Evolutionary conservation across 2,113 vertebrate species (phyloP), one percentile per base, ranked within the genome.

Genomic region (Raphicerus campestris): DNA sequence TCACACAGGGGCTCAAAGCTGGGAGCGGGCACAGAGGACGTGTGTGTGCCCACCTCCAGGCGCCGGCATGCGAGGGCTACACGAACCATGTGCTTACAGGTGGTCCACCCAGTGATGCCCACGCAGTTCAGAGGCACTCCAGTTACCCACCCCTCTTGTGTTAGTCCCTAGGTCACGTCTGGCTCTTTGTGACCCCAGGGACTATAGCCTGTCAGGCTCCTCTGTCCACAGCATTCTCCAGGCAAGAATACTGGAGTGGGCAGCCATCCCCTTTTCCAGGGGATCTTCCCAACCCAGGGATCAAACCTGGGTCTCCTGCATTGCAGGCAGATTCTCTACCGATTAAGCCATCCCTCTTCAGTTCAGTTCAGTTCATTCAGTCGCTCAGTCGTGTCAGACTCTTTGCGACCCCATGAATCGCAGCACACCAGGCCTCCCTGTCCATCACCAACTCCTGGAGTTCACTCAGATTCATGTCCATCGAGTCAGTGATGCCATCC

Each of bases 21-120:
- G 61, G 7, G 2, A 32, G 9, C 7, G 4, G 30, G 8, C 5
- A 70, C 35, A 78, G 60, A 83, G 58, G 47, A 2, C 2, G 0
- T 32, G 78, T 32, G 78, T 7, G 49, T 11, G 49, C 47, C 47
- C 78, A n/a, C 17, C 17, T 32, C 30, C 30, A 9, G 30, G 78
- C 2, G 19, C 47, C 1, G 0, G 30, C 47, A 86, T 89, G 75
- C 8, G 16, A 56, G 32, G 66, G 9, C n/a, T 11, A 9, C 15
- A 30, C 22, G 6, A 45, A 45, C 13, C 45, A 3, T 15, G 19
- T 2, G 58, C 16, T 45, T 93, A 45, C 3, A 82, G 77, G 45
- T 11, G 42, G 42, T 30, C 47, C 13, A n/a, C 39, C 35, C 63
- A 92, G 30, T 10, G 26, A 35, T 7, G 35, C 22, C 58, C 35